A percentile compares a stretch with the other conserved stretches of the same genome.
These are phyloP conservation scores for Brachyrhaphis roseni DNA, from an alignment of 2,797 vertebrate genomes.

Conservation along the genomic window DNA sequence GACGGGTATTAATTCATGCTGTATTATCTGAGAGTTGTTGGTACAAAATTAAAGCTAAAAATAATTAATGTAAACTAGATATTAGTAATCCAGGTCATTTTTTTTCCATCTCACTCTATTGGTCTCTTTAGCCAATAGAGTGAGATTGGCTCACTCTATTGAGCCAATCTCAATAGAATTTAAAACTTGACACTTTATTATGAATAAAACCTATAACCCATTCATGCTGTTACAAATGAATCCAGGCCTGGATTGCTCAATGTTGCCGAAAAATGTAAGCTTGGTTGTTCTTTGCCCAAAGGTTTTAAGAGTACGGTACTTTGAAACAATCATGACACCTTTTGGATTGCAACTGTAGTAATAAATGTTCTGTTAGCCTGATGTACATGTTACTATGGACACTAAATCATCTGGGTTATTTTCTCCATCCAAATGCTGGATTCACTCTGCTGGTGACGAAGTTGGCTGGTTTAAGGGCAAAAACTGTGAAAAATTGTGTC, in stretches of 20 bases:
- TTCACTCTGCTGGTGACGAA: neutral
- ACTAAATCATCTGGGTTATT: neutral
- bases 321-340: neutral
- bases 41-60: neutral
- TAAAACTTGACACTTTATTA: no score
- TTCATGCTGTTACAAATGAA: no score
- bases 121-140: neutral
- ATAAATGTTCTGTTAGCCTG: neutral
- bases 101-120: neutral
- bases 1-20: neutral
- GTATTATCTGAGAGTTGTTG: neutral
- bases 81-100: neutral
- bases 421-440: neutral
- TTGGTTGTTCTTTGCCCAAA: neutral
- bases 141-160: no score
- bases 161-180: no score
- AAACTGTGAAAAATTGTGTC: neutral
- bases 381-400: neutral
- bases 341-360: neutral
- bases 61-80: neutral
- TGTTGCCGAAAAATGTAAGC: neutral
- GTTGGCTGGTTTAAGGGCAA: neutral
- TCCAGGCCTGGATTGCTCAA: neutral
- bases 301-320: neutral
- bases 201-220: no score